Conservation (phyloP, 1,140 invertebrate genomes). For the Pogonognathellus flavescens region DNA sequence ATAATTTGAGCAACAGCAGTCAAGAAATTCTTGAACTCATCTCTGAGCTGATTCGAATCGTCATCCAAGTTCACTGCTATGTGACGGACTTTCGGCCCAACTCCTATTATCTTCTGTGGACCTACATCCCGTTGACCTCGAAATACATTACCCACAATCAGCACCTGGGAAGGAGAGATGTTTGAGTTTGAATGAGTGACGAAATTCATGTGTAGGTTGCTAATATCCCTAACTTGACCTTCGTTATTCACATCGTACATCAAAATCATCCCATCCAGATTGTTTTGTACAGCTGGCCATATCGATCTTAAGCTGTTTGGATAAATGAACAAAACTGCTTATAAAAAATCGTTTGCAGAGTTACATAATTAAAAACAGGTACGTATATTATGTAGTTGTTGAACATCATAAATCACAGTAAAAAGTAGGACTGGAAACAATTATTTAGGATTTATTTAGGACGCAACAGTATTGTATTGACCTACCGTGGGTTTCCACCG, state of each 20-base stretch:
- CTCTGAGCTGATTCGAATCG: conserved; percentile 58
- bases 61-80: conserved; percentile 65
- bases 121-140: conserved; percentile 57
- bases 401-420: too few relatives aligned
- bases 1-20: conserved; percentile 61
- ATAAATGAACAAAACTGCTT: not conserved
- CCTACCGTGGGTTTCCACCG: conserved; percentile 58
- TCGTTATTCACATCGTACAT: conserved; percentile 65
- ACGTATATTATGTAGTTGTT: too few relatives aligned
- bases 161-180: conserved; percentile 57
- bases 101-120: conserved; percentile 63
- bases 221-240: conserved; percentile 57
- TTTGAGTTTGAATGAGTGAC: conserved; percentile 62
- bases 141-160: conserved; percentile 65
- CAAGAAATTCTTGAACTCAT: conserved; percentile 63
- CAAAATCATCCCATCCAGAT: conserved; percentile 63
- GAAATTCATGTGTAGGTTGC: conserved; percentile 64
- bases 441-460: too few relatives aligned
- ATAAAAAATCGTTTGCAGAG: too few relatives aligned
- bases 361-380: too few relatives aligned
- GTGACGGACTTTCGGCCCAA: conserved; percentile 57
- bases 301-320: conserved; percentile 62
- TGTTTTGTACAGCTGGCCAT: conserved; percentile 64
- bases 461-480: not conserved
- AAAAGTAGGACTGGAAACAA: too few relatives aligned